Evolutionary conservation across 2,888 invertebrate genomes (phyloP).

Genomic region (Eurytoma californica): DNA sequence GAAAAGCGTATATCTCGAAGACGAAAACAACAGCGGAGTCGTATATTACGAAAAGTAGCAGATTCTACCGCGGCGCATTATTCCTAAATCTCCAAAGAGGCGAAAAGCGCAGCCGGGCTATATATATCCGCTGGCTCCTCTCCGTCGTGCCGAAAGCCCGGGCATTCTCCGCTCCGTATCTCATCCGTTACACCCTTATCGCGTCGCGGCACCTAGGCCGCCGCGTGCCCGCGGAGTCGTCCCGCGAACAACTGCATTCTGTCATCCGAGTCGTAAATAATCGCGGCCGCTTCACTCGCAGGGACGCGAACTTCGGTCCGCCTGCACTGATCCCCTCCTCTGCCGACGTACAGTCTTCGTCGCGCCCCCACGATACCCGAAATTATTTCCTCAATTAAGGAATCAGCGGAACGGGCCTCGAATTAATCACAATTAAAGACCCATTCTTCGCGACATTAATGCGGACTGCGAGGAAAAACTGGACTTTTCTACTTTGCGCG

Average conservation of each 20-base stretch:
- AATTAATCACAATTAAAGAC: constrained; percentile 49
- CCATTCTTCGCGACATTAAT: constrained; percentile 15
- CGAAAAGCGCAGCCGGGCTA: constrained; percentile 12
- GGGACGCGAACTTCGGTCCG: constrained; percentile 1
- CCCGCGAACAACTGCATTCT: constrained; percentile 39
- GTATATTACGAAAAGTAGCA: constrained; percentile 20
- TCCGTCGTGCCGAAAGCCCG: not conserved
- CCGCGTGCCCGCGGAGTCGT: not conserved
- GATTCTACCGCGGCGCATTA: constrained; percentile 26
- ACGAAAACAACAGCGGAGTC: too few relatives aligned
- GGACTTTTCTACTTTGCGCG: constrained; percentile 25
- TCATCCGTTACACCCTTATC: constrained; percentile 47
- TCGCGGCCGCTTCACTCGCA: constrained; percentile 28
- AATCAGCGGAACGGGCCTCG: not conserved
- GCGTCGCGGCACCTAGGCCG: constrained; percentile 1
- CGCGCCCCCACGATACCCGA: not conserved
- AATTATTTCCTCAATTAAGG: constrained; percentile 52
- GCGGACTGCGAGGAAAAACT: constrained; percentile 4
- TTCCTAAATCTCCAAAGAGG: constrained; percentile 2
- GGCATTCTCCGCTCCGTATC: constrained; percentile 25
- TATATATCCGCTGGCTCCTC: not conserved
- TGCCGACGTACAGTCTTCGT: too few relatives aligned
- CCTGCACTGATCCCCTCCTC: too few relatives aligned
- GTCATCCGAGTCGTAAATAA: constrained; percentile 46
- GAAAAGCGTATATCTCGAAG: too few relatives aligned